These are phyloP conservation scores for Chymomyza amoena DNA, from an alignment of 2,888 invertebrate genomes.

Conservation along the genomic window DNA sequence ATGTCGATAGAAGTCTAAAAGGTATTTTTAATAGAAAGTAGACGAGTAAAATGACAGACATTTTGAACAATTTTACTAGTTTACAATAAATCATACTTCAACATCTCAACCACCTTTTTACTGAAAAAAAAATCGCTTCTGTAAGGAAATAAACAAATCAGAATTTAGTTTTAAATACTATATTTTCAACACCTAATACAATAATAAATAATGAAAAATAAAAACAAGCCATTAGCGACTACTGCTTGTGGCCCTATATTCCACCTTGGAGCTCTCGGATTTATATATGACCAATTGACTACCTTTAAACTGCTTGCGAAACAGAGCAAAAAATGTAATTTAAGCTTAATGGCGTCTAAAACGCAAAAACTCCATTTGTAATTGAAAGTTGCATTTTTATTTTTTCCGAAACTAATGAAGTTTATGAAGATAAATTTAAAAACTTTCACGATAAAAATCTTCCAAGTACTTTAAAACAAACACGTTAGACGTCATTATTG, in stretches of 20 bases:
- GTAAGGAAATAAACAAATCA: no score
- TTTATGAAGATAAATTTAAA: not conserved
- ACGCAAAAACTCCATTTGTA: not conserved
- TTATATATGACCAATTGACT: no score
- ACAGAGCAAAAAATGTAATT: not conserved
- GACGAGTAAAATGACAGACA: not conserved
- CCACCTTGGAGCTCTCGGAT: no score
- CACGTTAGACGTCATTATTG: not conserved
- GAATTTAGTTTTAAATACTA: no score
- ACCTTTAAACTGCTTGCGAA: not conserved
- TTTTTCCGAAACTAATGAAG: not conserved
- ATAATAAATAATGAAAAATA: no score
- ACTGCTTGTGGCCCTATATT: no score
- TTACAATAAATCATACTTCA: no score
- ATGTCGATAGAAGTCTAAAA: not conserved
- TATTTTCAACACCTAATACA: no score
- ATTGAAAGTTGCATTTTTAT: not conserved
- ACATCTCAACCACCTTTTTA: no score
- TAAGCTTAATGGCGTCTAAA: not conserved
- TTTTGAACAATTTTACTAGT: no score
- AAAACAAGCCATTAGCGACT: no score
- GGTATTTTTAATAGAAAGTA: not conserved
- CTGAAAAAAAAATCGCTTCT: no score
- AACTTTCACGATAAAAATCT: not conserved
- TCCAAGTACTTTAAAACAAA: not conserved